Conservation (phyloP, 2,113 vertebrate species). For the Datnioides undecimradiatus region DNA sequence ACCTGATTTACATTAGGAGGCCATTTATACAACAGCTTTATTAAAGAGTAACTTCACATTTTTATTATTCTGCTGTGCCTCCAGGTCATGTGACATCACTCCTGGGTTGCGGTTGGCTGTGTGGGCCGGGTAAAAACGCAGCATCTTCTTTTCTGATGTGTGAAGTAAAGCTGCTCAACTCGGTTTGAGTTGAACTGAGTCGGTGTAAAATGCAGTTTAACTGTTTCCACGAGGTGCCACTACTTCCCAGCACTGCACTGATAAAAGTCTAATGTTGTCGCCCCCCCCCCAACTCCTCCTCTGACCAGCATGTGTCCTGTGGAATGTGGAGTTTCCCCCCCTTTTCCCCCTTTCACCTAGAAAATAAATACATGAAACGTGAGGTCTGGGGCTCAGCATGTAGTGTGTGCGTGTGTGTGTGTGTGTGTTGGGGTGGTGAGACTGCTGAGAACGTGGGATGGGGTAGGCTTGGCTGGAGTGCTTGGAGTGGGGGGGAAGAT, state of each 20-base stretch:
- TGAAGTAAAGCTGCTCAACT: background rate
- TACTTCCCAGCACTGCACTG: constrained; percentile 31
- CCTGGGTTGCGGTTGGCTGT: no score
- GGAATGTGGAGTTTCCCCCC: constrained; percentile 52
- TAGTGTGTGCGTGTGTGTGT: background rate
- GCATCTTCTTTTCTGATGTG: background rate
- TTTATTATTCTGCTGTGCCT: no score
- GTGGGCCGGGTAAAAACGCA: background rate
- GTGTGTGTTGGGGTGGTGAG: constrained; percentile 1
- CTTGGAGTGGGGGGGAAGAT: constrained; percentile 53
- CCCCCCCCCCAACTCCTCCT: constrained; percentile 12
- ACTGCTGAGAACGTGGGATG: constrained; percentile 28
- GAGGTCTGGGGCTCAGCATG: constrained; percentile 41
- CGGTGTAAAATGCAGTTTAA: constrained; percentile 19
- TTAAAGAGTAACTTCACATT: no score
- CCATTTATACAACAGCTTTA: no score
- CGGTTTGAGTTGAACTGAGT: background rate
- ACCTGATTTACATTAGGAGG: no score
- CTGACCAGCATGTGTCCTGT: constrained; percentile 47
- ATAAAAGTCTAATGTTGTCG: constrained; percentile 30
- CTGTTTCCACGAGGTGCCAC: constrained; percentile 41
- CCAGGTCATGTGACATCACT: no score
- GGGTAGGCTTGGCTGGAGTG: constrained; percentile 38
- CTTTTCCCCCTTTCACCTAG: constrained; percentile 20
- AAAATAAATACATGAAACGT: constrained; percentile 73